Evolutionary conservation across 2,113 vertebrate species (phyloP).

Genomic region (Oceanodroma tethys): DNA sequence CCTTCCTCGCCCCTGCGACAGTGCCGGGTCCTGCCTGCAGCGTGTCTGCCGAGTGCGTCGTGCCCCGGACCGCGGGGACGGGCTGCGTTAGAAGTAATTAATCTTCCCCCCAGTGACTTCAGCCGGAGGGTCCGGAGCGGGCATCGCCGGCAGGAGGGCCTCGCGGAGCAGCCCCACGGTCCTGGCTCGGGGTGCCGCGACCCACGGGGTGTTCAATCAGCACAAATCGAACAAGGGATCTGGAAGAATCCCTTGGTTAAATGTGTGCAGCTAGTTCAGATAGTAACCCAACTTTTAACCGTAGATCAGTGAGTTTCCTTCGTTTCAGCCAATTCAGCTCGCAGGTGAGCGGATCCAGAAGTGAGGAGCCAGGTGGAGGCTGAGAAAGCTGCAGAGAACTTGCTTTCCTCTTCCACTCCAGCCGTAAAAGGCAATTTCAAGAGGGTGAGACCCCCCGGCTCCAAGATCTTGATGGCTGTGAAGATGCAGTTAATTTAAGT

Average conservation of each 20-base stretch:
- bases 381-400: not conserved
- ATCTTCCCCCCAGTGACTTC: not conserved
- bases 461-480: not conserved
- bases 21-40: not conserved
- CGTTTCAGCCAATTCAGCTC: not conserved
- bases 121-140: not conserved
- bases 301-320: not conserved
- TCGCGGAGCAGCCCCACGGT: not conserved
- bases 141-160: not conserved
- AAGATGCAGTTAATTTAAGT: not conserved
- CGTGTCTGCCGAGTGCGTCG: not conserved
- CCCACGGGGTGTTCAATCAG: rapidly evolving
- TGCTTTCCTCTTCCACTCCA: not conserved
- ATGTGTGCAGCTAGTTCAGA: not conserved
- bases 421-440: not conserved
- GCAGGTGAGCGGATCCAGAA: rapidly evolving
- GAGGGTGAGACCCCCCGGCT: not conserved
- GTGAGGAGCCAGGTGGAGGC: not conserved
- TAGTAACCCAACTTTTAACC: not conserved
- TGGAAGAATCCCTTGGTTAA: not conserved
- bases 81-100: not conserved
- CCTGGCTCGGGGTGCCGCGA: not conserved
- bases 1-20: no score
- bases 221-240: rapidly evolving
- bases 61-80: no score